Base-by-base conservation (phyloP, 1,140 invertebrate species). In the Drosophila guanche region DNA sequence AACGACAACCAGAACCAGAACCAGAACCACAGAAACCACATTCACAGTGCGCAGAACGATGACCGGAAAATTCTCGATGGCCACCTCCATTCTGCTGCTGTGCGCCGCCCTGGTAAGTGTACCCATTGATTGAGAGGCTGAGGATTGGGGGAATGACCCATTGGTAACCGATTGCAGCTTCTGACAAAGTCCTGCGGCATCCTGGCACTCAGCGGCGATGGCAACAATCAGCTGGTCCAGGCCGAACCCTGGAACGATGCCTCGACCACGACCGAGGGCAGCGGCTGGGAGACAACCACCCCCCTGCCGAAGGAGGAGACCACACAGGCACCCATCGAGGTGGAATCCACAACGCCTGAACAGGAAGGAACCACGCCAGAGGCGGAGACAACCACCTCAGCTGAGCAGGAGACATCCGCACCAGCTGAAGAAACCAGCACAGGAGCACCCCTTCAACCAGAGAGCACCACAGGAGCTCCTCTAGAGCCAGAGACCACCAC, bases 131-230 rank as follows among this genome's bases (percentile, higher is more conserved):
- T 7, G 23, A 23, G 22, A 5, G 43, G 16, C 29, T 46, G 33
- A 33, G 25, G 40, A 23, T 65, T 45, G 16, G 40, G 14, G 37
- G 51, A 61, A 68, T 81, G 78, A 68, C 27, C 33, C 20, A 25
- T 60, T 43, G 37, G 53, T 75, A 42, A 69, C 51, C 10, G 4
- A 37, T 78, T 81, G 16, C 74, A 86, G 81, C 70, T 86, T 42
- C 43, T 88, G 45, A 86, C 73, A 53, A 77, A 81, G 65, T 81
- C 81, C 63, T 75, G 78, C 69, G 74, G 73, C 61, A 73, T 75
- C 40, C 14, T 71, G 59, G 83, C 83, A 20, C 59, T 81, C 25
- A 83, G 74, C 45, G 72, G 76, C 14, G 71, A 85, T 22, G 70
- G 60, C n/a, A 51, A 47, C 2, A 33, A 16, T 4, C 61, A 76